Evolutionary conservation across 2,888 invertebrate species (phyloP).

Genomic region (Polylopha cassiicola): DNA sequence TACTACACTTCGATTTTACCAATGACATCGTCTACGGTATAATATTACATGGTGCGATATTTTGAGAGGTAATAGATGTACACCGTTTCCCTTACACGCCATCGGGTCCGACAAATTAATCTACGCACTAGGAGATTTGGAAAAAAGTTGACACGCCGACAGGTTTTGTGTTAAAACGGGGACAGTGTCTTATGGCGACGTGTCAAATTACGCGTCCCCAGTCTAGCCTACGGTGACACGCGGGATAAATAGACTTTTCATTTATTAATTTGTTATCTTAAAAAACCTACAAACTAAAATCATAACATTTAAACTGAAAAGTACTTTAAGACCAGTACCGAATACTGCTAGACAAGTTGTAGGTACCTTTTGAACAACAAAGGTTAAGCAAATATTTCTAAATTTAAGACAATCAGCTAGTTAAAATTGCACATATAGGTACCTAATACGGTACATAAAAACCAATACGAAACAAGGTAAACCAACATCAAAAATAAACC

Average conservation of each 20-base stretch:
- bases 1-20: constrained; percentile 56
- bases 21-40: constrained; percentile 65
- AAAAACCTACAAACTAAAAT: too few species aligned
- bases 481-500: constrained; percentile 31
- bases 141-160: constrained; percentile 54
- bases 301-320: too few species aligned
- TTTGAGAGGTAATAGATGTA: constrained; percentile 62
- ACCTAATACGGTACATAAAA: constrained; percentile 5
- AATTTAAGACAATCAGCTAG: too few species aligned
- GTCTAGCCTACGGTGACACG: constrained; percentile 7
- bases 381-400: too few species aligned
- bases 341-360: too few species aligned
- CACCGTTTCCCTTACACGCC: constrained; percentile 54
- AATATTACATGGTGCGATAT: constrained; percentile 62
- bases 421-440: neutral
- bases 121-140: constrained; percentile 54
- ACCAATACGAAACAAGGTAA: constrained; percentile 17
- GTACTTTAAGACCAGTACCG: too few species aligned
- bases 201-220: constrained; percentile 16
- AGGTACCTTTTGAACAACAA: too few species aligned
- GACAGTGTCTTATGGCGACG: constrained; percentile 23
- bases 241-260: too few species aligned
- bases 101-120: constrained; percentile 51
- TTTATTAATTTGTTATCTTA: too few species aligned
- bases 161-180: constrained; percentile 54